Evolutionary conservation across 2,797 vertebrate species (phyloP), one percentile per base, ranked within the genome.

Genomic region (Syngnathus acus): DNA sequence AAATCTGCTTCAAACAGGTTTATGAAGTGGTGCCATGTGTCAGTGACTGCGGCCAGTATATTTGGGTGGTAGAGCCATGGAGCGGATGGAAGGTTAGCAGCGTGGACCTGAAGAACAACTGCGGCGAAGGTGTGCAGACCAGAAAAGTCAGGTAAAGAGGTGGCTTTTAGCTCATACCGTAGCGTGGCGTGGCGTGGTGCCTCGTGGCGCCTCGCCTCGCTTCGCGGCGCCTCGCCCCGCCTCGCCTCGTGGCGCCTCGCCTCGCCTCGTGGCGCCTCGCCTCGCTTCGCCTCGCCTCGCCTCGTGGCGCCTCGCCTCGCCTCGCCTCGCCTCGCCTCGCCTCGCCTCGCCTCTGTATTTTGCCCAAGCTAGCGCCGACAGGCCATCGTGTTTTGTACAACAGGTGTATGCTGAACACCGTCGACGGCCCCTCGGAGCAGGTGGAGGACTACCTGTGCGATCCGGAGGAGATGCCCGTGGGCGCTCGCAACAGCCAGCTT

Each of bases 371-470:
- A 32, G 32, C 32, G 32, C 32, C 32, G 32, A 32, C 32, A 32
- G 32, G 32, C 32, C 32, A 10, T 2, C 2, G 4, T 13, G 11
- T 40, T 59, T 19, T 40, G 58, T 14, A 37, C 1, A 42, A 3
- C 40, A 99, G 97, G 79, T 99, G 97, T 69, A 95, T 98, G 96
- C 92, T 94, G 69, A 99, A 98, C 81, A 97, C 94, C 0, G 91
- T 96, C 0, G 96, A 99, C 19, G 96, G 97, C 32, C 97, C 96
- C 62, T 94, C 93, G 9, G 96, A 99, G 71, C 90, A 89, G 1
- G 96, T 94, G 19, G 96, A 99, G 66, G 96, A 99, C 75, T 99
- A 99, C 66, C 90, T 99, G 40, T 99, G 97, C 80, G 97, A 99
- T 72, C 96, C 95, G 13, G 97, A 98, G 75, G 95, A 97, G 79